Evolutionary conservation across 2,888 invertebrate species (phyloP).

Genomic region (Drosophila pseudotalamancana): DNA sequence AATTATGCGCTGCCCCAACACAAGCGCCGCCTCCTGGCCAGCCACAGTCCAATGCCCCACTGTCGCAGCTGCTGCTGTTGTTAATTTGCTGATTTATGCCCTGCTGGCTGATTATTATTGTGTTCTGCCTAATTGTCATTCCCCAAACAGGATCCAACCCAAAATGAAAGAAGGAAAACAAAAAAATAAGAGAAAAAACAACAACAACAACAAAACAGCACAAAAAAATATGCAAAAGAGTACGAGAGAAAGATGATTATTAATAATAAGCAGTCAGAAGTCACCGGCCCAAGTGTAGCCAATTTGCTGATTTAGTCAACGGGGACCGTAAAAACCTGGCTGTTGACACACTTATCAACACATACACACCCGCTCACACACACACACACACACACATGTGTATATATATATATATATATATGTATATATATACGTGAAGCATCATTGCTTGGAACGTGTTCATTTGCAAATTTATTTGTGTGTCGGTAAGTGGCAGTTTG

Average conservation of each 20-base stretch:
- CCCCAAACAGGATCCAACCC: slow-evolving; percentile 50
- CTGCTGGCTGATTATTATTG: slow-evolving; percentile 69
- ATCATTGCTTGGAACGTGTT: slow-evolving; percentile 75
- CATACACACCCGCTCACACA: slow-evolving; percentile 32
- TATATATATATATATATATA: no score
- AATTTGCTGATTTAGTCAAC: slow-evolving; percentile 74
- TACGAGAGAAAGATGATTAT: slow-evolving; percentile 38
- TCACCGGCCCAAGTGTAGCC: slow-evolving; percentile 61
- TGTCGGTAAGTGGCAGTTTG: slow-evolving; percentile 77
- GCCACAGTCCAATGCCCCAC: background rate
- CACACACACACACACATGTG: background rate
- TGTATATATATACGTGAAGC: no score
- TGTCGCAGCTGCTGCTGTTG: slow-evolving; percentile 21
- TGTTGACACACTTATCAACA: slow-evolving; percentile 80
- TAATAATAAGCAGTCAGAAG: slow-evolving; percentile 59
- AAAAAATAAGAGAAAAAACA: slow-evolving; percentile 8
- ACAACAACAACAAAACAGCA: slow-evolving; percentile 9
- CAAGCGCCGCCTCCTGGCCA: background rate
- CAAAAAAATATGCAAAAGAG: slow-evolving; percentile 3
- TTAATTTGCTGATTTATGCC: slow-evolving; percentile 75
- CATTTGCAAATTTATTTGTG: slow-evolving; percentile 80
- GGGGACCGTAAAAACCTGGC: slow-evolving; percentile 53
- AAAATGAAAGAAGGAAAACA: slow-evolving; percentile 32
- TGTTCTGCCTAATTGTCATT: slow-evolving; percentile 70
- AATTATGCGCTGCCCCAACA: slow-evolving; percentile 52